phyloP scores from a whole-genome alignment of 2,113 vertebrate genomes.

The Murina feae region DNA sequence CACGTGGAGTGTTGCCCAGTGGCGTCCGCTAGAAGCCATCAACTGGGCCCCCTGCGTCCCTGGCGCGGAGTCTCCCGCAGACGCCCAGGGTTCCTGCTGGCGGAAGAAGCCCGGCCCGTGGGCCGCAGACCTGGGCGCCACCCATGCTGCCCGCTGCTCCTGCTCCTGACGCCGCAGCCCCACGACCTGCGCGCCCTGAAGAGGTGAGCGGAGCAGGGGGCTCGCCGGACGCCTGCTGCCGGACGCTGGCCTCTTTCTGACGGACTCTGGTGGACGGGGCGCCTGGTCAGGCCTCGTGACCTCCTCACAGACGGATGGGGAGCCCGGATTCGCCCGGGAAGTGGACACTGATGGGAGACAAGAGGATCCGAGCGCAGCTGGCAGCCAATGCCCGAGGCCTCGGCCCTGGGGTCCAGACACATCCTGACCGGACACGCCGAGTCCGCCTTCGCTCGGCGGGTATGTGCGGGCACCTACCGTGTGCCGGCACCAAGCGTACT shows the following conservation, averaged over 20 bases:
- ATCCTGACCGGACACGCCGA: accelerated
- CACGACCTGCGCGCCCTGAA: neutral
- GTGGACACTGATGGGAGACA: neutral
- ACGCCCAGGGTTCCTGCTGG: neutral
- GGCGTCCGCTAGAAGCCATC: neutral
- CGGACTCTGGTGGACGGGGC: accelerated
- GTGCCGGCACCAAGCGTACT: too few relatives aligned
- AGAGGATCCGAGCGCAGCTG: too few relatives aligned
- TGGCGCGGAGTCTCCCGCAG: accelerated
- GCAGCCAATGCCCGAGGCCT: accelerated
- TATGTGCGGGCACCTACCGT: accelerated
- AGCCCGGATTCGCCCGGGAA: accelerated
- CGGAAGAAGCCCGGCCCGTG: accelerated
- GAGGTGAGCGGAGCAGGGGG: neutral
- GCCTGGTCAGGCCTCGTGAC: neutral
- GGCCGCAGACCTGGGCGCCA: neutral
- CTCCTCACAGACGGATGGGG: accelerated
- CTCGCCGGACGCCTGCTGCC: accelerated
- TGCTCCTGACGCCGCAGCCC: neutral
- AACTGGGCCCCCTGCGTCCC: accelerated
- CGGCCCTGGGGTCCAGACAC: too few relatives aligned
- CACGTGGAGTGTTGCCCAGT: accelerated
- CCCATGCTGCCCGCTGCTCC: accelerated
- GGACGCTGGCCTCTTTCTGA: accelerated
- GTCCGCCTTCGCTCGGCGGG: neutral